Base-by-base conservation (phyloP, 2,797 vertebrate species). In the Spinus pinus region DNA sequence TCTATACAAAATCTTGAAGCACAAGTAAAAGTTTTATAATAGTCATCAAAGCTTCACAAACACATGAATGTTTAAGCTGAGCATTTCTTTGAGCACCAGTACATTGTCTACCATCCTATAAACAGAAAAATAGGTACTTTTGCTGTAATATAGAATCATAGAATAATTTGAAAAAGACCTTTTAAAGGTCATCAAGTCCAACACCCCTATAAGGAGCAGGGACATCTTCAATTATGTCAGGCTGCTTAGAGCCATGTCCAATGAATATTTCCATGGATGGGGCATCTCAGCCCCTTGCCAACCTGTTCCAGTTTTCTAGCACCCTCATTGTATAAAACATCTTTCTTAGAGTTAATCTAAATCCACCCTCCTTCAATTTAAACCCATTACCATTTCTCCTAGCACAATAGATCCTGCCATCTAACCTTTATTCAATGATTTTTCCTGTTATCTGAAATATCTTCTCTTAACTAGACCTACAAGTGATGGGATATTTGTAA, bases 221-320 rank as follows among this genome's bases (percentile, higher is more conserved):
- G 4, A 18, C 12, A 58, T 27, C 12, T 41, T 60, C 33, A 73
- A 10, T 31, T 47, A 47, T 10, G 15, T 66, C 53, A 60, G 6
- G 6, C 27, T 53, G 3, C 12, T 41, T 35, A 53, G 30, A 54
- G 12, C 8, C 1, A 0, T 23, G 25, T 35, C 25, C 23, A 23
- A 3, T 60, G 31, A 53, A 47, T 31, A 12, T 60, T 67, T 60
- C 25, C 6, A 13, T 14, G 33, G 53, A 35, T 27, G 25, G 15
- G 15, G 3, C 15, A 41, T 23, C 39, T 67, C 47, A 66, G 14
- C 8, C 12, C 31, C 33, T 73, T 46, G 18, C 12, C 33, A 41
- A 20, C 20, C 2, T 41, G 3, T 35, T 60, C 33, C 22, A 60
- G 30, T 41, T 12, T 41, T 73, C 60, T 66, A 31, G 27, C 47